A percentile compares a stretch with the other conserved stretches of the same genome.
Conservation (phyloP, 2,113 vertebrate genomes). For the Nanorana parkeri region DNA sequence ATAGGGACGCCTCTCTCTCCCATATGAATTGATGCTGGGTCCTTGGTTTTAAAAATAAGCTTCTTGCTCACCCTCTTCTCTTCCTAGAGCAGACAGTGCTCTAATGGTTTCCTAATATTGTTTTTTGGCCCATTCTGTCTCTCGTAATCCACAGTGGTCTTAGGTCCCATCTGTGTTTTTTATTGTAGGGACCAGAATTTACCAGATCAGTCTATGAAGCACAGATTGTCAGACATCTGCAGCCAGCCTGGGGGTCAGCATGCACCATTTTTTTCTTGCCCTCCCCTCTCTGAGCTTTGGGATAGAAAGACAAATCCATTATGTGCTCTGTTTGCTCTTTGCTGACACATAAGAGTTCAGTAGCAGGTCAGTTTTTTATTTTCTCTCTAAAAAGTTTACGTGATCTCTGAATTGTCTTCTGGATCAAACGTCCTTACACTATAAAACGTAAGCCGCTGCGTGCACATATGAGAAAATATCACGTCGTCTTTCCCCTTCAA, state of each 20-base stretch:
- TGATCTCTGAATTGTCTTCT: neutral
- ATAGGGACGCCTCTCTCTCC: no score
- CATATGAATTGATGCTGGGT: no score
- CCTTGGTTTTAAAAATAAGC: no score
- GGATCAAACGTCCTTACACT: no score
- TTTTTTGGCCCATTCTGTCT: neutral
- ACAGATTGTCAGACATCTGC: conserved; percentile 50
- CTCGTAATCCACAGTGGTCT: conserved; percentile 10
- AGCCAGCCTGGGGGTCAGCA: conserved; percentile 35
- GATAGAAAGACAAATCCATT: conserved; percentile 41
- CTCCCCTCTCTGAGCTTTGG: conserved; percentile 9
- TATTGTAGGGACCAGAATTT: conserved; percentile 32
- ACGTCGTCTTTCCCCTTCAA: no score
- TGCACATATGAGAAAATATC: no score
- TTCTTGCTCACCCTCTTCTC: no score
- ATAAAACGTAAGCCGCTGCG: no score
- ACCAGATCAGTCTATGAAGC: conserved; percentile 15
- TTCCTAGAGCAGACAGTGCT: neutral
- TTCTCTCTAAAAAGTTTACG: neutral
- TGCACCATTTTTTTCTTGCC: neutral
- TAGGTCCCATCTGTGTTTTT: conserved; percentile 36
- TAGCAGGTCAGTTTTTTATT: conserved; percentile 18
- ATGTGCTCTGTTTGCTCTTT: neutral
- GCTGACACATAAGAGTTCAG: conserved; percentile 33
- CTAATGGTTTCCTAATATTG: neutral